Percentiles rank a stretch among this genome's conserved stretches.
These are phyloP conservation scores for Labeo catla DNA, from an alignment of 2,113 vertebrate species.

Conservation along the genomic window DNA sequence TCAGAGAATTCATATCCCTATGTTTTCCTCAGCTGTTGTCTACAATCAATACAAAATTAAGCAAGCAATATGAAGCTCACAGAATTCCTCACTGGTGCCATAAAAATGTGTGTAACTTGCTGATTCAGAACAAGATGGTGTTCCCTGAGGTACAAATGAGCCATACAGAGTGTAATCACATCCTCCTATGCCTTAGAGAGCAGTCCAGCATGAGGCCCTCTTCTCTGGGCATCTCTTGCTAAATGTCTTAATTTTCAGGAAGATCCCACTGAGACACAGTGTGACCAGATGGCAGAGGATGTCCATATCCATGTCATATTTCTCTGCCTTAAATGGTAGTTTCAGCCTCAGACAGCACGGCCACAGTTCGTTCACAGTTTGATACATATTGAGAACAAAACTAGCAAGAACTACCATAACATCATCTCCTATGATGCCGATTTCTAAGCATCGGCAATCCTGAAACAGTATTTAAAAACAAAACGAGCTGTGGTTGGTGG, in stretches of 20 bases:
- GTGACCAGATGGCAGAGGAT: slow-evolving; percentile 27
- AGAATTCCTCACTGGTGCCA: not conserved
- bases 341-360: not conserved
- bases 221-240: not conserved
- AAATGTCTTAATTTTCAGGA: slow-evolving; percentile 42
- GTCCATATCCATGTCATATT: not conserved
- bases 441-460: not conserved
- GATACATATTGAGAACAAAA: not conserved
- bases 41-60: not conserved
- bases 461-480: not conserved
- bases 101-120: not conserved
- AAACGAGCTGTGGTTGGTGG: not conserved
- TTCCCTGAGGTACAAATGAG: slow-evolving; percentile 4
- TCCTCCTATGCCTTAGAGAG: slow-evolving; percentile 24
- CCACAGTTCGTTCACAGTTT: slow-evolving; percentile 6
- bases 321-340: slow-evolving; percentile 5
- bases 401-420: not conserved
- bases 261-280: slow-evolving; percentile 18
- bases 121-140: slow-evolving; percentile 19
- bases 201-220: slow-evolving; percentile 23
- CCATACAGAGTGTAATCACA: slow-evolving; percentile 13
- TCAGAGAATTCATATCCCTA: not conserved
- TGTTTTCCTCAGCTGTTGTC: not conserved
- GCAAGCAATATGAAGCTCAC: not conserved
- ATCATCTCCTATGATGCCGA: not conserved